phyloP scores from a whole-genome alignment of 2,797 vertebrate genomes.

The Adelosebastes latens region DNA sequence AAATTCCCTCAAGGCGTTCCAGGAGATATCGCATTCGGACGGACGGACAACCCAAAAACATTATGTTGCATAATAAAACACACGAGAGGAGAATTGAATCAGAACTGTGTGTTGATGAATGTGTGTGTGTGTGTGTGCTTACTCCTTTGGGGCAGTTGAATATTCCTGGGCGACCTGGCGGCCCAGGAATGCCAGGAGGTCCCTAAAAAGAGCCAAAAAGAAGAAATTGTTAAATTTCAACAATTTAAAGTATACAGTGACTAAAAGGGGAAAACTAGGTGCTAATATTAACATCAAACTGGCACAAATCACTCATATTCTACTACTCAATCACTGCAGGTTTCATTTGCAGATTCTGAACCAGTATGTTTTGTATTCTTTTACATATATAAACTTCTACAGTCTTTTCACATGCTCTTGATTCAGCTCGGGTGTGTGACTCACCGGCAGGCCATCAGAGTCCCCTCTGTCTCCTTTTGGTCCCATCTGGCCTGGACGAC shows the following conservation, averaged over 20 bases:
- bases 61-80: not conserved
- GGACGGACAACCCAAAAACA: too few relatives aligned
- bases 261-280: not conserved
- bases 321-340: not conserved
- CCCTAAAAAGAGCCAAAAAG: slow-evolving; percentile 75
- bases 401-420: not conserved
- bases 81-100: not conserved
- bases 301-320: not conserved
- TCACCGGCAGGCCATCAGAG: slow-evolving; percentile 76
- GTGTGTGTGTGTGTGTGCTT: slow-evolving; percentile 69
- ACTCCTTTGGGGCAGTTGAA: slow-evolving; percentile 91
- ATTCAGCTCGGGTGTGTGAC: slow-evolving; percentile 29
- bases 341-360: not conserved
- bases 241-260: not conserved
- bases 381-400: not conserved
- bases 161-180: slow-evolving; percentile 87
- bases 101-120: not conserved
- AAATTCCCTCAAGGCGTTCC: too few relatives aligned
- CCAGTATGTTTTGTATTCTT: not conserved
- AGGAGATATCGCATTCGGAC: too few relatives aligned
- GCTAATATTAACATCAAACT: not conserved
- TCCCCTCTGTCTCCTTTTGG: slow-evolving; percentile 90
- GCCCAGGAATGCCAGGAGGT: slow-evolving; percentile 87
- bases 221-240: not conserved
- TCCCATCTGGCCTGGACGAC: slow-evolving; percentile 89